These are phyloP conservation scores for Albula goreensis DNA, from an alignment of 2,113 vertebrate species.

Conservation along the genomic window DNA sequence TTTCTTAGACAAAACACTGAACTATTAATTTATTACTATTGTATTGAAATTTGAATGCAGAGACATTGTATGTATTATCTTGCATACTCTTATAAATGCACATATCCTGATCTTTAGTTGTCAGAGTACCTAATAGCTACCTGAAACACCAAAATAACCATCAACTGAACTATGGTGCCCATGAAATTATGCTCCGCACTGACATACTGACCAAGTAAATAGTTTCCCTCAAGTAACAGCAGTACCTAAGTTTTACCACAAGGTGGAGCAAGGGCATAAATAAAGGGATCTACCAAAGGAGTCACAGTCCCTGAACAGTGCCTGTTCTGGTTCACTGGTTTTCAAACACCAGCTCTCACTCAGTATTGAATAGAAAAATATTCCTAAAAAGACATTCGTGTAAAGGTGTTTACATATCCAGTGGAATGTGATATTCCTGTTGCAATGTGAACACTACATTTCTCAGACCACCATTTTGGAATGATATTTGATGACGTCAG, in stretches of 20 bases:
- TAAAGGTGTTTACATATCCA: slow-evolving; percentile 22
- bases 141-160: not conserved
- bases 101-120: not conserved
- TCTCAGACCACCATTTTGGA: not conserved
- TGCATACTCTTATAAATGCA: not conserved
- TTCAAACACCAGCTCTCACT: not conserved
- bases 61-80: not conserved
- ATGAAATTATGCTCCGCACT: not conserved
- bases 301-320: not conserved
- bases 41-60: not conserved
- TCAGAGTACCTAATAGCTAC: not conserved
- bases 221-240: not conserved
- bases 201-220: not conserved
- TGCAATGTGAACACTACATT: slow-evolving; percentile 28
- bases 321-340: not conserved
- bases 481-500: not conserved
- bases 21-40: not conserved
- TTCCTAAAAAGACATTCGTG: not conserved
- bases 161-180: too few relatives aligned
- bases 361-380: not conserved
- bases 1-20: not conserved
- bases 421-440: slow-evolving; percentile 31
- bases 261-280: not conserved
- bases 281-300: not conserved
- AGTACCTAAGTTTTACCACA: slow-evolving; percentile 1